Base-by-base conservation (phyloP, 2,113 vertebrate genomes). In the Aspidoscelis tigris region DNA sequence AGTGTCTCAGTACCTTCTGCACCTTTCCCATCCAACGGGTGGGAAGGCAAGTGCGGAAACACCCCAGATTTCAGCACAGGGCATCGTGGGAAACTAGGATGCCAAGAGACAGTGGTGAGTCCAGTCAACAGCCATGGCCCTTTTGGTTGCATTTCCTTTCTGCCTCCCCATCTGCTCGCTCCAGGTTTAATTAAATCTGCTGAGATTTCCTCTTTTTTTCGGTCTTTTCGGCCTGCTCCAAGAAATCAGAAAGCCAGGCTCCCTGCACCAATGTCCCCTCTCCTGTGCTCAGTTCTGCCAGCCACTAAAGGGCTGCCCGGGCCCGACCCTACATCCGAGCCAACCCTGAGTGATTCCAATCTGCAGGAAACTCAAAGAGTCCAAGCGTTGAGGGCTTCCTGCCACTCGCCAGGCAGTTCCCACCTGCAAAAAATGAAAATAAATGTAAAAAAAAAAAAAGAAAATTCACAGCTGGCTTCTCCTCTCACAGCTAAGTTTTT, bases 101-200 rank as follows among this genome's bases (percentile, higher is more conserved):
- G 5, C 47, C 8, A 50, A 50, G 47, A 50, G 47, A 50, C 47
- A 9, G 47, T 9, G 47, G 47, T 50, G 47, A 6, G 47, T 97
- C 33, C 33, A 33, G 33, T 33, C 33, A 33, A 50, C 97, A 98
- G 97, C 98, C 97, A 97, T 98, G 97, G 88, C 88, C 96, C 97
- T 97, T 98, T 97, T 95, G 96, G 97, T 96, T 97, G 97, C 96
- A 96, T 95, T 90, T 96, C 97, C 96, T 95, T 96, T 97, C 97
- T 95, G 92, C 98, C 97, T 90, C 96, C 97, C 96, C 94, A 96
- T 97, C 97, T 95, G 92, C 98, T 97, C 97, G 86, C 95, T 95
- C 95, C 89, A 89, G 96, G 98, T 98, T 99, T 99, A 99, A 99
- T 99, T 99, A 99, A 99, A 99, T 98, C 98, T 98, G 97, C 96